Conservation (phyloP, 2,888 invertebrate species). For the Lasioglossum villosulum region DNA sequence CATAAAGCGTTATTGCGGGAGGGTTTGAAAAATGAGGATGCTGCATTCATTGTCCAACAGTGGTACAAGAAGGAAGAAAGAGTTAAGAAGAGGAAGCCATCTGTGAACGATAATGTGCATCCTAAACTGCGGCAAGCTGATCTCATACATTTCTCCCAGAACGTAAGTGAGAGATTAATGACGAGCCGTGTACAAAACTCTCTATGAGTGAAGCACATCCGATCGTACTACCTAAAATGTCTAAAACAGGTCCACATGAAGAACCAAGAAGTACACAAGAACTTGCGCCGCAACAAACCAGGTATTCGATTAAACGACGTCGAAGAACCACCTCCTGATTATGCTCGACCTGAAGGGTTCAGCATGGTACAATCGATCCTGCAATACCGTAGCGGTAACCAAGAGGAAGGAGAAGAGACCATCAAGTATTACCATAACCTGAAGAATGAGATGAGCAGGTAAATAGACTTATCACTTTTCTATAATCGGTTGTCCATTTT, state of each 20-base stretch:
- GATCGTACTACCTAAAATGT: too few species aligned
- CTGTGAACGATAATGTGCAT: conserved; percentile 77
- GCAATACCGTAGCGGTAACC: conserved; percentile 80
- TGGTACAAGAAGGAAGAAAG: conserved; percentile 85
- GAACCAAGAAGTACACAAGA: conserved; percentile 89
- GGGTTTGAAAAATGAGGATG: conserved; percentile 83
- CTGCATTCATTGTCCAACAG: conserved; percentile 82
- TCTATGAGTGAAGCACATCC: too few species aligned
- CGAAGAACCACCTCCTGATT: conserved; percentile 86
- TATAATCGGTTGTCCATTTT: background rate
- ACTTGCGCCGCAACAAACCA: conserved; percentile 88
- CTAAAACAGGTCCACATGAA: conserved; percentile 86
- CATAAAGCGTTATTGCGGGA: conserved; percentile 83
- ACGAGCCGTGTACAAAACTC: too few species aligned
- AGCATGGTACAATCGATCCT: conserved; percentile 86
- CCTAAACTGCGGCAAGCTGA: conserved; percentile 84
- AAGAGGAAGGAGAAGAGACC: conserved; percentile 80
- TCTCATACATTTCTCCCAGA: conserved; percentile 86
- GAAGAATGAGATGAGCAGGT: conserved; percentile 85
- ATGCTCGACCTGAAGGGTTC: conserved; percentile 88
- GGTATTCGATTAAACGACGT: conserved; percentile 86
- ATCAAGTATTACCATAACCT: conserved; percentile 81
- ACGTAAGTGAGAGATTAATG: conserved; percentile 80
- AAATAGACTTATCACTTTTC: conserved; percentile 67
- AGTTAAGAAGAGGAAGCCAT: conserved; percentile 71